phyloP scores from a whole-genome alignment of 2,888 invertebrate genomes.

The Leucophora obtusa region DNA sequence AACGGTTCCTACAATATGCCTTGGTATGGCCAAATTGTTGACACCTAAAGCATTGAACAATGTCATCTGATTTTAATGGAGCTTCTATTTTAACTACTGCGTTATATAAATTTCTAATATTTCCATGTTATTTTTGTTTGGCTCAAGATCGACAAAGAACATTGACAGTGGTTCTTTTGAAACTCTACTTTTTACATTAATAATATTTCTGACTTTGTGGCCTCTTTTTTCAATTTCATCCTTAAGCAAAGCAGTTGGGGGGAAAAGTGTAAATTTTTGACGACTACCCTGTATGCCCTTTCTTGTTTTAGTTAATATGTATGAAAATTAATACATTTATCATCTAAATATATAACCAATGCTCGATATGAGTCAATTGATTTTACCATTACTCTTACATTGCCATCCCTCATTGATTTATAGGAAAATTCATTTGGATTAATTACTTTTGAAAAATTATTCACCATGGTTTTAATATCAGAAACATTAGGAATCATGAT shows the following conservation, averaged over 20 bases:
- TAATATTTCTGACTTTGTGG: too few species aligned
- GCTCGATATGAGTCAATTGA: not conserved
- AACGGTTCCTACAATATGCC: slow-evolving; percentile 11
- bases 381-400: slow-evolving; percentile 8
- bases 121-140: too few species aligned
- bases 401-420: slow-evolving; percentile 12
- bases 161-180: too few species aligned
- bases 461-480: not conserved
- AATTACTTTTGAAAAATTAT: not conserved
- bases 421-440: not conserved
- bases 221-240: too few species aligned
- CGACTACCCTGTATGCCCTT: slow-evolving; percentile 19
- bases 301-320: slow-evolving; percentile 21
- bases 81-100: too few species aligned
- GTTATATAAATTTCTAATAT: too few species aligned
- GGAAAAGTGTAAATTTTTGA: slow-evolving; percentile 1
- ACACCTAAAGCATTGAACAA: not conserved
- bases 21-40: slow-evolving; percentile 25
- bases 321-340: not conserved
- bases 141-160: slow-evolving; percentile 9
- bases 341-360: slow-evolving; percentile 1
- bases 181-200: slow-evolving; percentile 3
- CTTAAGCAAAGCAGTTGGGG: too few species aligned
- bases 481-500: too few species aligned
- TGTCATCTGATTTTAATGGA: not conserved